Base-by-base conservation (phyloP, 2,888 invertebrate species). In the Branchipolynoe longqiensis region DNA sequence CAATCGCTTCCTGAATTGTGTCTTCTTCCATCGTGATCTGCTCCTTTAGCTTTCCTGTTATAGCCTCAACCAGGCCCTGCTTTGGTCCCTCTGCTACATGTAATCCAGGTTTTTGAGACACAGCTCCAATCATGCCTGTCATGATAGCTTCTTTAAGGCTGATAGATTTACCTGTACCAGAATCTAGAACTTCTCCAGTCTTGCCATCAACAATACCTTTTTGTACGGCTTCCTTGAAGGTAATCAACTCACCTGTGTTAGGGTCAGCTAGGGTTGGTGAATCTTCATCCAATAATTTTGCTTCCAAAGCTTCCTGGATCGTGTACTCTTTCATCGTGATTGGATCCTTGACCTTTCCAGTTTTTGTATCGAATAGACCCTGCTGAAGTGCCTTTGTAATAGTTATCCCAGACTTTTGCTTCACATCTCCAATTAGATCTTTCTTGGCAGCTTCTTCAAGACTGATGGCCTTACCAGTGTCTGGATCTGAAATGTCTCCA, bases 261-360 rank as follows among this genome's bases (percentile, higher is more conserved):
- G 56, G 56, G 25, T 56, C 56, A n/a, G 25, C 73, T 38, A n/a
- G 18, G 18, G 14, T 6, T 1, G n/a, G 38, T 62, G 22, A 12
- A n/a, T 31, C 31, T 12, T 14, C 97, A 93, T 99, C 98, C 84
- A 99, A 95, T 88, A 98, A 96, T 89, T 98, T 96, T 94, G 97
- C 96, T 89, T 96, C 96, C 89, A 99, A 97, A 14, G 98, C 98
- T 88, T 96, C 95, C 88, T 95, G 95, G 90, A 96, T 96, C 22
- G 98, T n/a, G 22, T n/a, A 3, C 25, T 56, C 56, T 14, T 56
- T 56, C n/a, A 22, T 25, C 22, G 56, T 56, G 18, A 2, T 56
- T 56, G 56, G 56, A 25, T 56, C 56, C 56, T 56, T 56, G n/a
- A 56, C 56, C 56, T 56, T 56, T 22, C 56, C 18, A 8, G 56